Base-by-base conservation (phyloP, 2,113 vertebrate genomes). In the Passer domesticus region DNA sequence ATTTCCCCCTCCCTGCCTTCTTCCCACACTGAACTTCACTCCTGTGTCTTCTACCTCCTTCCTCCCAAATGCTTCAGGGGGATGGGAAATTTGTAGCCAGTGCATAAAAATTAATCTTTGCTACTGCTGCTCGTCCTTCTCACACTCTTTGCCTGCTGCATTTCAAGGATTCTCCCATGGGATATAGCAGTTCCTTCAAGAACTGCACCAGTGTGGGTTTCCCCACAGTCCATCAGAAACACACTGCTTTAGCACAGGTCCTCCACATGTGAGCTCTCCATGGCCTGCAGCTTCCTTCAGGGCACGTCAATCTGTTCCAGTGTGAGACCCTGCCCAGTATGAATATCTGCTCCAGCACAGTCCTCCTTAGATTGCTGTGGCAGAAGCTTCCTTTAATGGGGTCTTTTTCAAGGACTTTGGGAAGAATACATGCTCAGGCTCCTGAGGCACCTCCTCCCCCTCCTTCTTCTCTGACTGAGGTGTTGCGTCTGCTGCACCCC, bases 111-210 rank as follows among this genome's bases (percentile, higher is more conserved):
- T 20, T 55, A 2, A 3, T 59, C 19, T 41, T 46, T 86, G 21
- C 8, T 11, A 1, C 10, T 82, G 28, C 8, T 12, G 0, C 17
- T 83, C 2, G 0, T 78, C 22, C 12, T 81, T 12, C 49, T 50
- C n/a, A 15, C 2, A 1, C 15, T 41, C 28, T 63, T 72, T 6
- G 3, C 23, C 18, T 28, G 10, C 15, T 73, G 58, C 64, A 67
- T 10, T 19, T 5, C 7, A 13, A 17, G 3, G 5, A 77, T 7
- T 24, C 3, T 77, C 13, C 22, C 31, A 33, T 3, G 5, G 27
- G 20, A 67, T n/a, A 41, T 19, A 73, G 27, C 55, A n/a, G 33
- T 58, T n/a, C 43, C 37, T 59, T 47, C 37, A 49, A 27, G 16
- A 64, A 18, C n/a, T 55, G 11, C 3, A 52, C 7, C 31, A 53